Conservation (phyloP, 2,888 invertebrate species). For the Diogma glabrata region DNA sequence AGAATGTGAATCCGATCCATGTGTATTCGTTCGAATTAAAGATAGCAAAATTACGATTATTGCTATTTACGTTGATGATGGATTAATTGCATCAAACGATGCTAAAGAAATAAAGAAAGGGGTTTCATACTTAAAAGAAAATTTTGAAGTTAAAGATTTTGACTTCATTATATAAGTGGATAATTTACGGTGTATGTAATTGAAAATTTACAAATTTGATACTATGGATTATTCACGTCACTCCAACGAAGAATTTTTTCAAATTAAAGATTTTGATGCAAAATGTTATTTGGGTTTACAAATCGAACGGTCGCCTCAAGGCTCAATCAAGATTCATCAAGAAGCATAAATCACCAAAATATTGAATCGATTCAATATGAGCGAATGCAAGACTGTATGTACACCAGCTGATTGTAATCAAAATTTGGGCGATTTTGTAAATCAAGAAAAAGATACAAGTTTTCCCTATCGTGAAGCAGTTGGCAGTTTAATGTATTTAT, state of each 20-base stretch:
- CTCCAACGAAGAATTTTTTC: too few relatives aligned
- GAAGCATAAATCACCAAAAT: not conserved
- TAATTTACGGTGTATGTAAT: too few relatives aligned
- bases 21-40: not conserved
- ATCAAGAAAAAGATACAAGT: not conserved
- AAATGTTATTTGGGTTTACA: not conserved
- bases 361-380: not conserved
- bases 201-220: too few relatives aligned
- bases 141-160: not conserved
- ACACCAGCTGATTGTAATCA: constrained; percentile 2
- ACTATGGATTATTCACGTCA: too few relatives aligned
- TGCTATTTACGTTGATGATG: not conserved
- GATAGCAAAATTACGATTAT: not conserved
- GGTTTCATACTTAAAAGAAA: not conserved
- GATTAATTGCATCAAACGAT: not conserved
- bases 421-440: not conserved
- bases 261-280: too few relatives aligned
- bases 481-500: constrained; percentile 9
- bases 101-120: not conserved
- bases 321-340: not conserved
- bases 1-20: not conserved
- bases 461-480: too few relatives aligned
- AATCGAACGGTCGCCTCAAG: not conserved
- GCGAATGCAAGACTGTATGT: not conserved
- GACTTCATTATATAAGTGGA: too few relatives aligned